Conservation (phyloP, 2,113 vertebrate species). For the Tretioscincus oriximinensis region DNA sequence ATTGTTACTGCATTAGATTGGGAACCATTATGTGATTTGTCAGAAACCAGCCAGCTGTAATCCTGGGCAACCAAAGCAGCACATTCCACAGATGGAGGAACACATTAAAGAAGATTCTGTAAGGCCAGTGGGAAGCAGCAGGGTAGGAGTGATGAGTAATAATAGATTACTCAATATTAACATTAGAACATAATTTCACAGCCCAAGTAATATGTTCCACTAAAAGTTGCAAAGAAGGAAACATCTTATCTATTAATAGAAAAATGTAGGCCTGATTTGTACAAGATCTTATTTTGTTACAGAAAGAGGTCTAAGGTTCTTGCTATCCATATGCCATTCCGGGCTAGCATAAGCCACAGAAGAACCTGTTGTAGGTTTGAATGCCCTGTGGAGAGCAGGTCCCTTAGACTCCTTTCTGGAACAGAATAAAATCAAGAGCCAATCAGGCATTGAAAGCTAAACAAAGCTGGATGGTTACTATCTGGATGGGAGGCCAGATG, state of each 20-base stretch:
- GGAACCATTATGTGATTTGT: background rate
- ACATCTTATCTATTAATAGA: background rate
- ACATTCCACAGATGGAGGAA: background rate
- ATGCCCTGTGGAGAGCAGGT: no score
- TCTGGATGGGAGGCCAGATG: no score
- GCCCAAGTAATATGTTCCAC: background rate
- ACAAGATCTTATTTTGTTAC: no score
- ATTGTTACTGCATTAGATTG: background rate
- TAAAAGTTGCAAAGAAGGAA: background rate
- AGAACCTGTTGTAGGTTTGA: no score
- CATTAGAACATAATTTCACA: conserved; percentile 13
- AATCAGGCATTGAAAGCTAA: no score
- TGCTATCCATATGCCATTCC: no score
- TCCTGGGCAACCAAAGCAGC: background rate
- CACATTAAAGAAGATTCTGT: background rate
- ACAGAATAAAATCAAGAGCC: no score
- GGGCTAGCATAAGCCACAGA: no score
- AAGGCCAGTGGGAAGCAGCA: conserved; percentile 10
- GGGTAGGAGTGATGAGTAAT: background rate
- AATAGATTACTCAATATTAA: conserved; percentile 7
- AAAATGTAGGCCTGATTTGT: background rate
- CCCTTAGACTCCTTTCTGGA: no score
- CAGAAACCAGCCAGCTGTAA: conserved; percentile 8
- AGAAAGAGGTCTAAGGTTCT: no score
- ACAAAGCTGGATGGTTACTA: no score